Conservation (phyloP, 2,888 invertebrate genomes). For the Bombylius major region DNA sequence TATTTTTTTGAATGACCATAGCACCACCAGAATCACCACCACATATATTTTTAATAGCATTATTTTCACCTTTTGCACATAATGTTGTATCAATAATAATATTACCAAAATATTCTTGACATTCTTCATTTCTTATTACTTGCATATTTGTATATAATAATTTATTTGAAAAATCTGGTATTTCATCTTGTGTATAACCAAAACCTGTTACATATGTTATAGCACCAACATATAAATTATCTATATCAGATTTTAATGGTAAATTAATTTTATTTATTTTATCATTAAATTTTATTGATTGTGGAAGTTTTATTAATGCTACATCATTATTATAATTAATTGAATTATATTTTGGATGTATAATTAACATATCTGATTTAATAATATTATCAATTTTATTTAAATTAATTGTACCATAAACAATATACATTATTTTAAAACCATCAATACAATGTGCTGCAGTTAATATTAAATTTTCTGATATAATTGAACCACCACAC, state of each 20-base stretch:
- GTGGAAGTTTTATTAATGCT: slow-evolving; percentile 25
- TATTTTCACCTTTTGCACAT: slow-evolving; percentile 23
- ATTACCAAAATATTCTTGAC: slow-evolving; percentile 18
- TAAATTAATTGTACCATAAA: slow-evolving; percentile 24
- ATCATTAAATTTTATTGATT: slow-evolving; percentile 17
- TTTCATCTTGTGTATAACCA: slow-evolving; percentile 27
- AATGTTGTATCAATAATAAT: slow-evolving; percentile 22
- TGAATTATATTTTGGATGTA: slow-evolving; percentile 26
- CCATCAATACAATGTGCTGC: slow-evolving; percentile 30
- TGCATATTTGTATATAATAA: slow-evolving; percentile 25
- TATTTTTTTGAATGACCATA: slow-evolving; percentile 18
- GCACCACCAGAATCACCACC: slow-evolving; percentile 33
- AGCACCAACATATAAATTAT: slow-evolving; percentile 21
- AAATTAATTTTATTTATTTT: slow-evolving; percentile 24
- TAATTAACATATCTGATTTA: slow-evolving; percentile 21
- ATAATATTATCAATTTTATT: slow-evolving; percentile 20
- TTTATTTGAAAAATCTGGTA: slow-evolving; percentile 22
- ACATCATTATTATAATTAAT: slow-evolving; percentile 27
- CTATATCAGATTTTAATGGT: slow-evolving; percentile 14
- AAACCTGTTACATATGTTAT: slow-evolving; percentile 25
- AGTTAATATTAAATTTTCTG: slow-evolving; percentile 27
- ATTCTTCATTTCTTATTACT: slow-evolving; percentile 24
- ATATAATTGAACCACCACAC: slow-evolving; percentile 31
- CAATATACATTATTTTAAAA: slow-evolving; percentile 18
- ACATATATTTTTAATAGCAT: slow-evolving; percentile 27